phyloP scores from a whole-genome alignment of 2,888 invertebrate genomes.

The Ophraella communa region DNA sequence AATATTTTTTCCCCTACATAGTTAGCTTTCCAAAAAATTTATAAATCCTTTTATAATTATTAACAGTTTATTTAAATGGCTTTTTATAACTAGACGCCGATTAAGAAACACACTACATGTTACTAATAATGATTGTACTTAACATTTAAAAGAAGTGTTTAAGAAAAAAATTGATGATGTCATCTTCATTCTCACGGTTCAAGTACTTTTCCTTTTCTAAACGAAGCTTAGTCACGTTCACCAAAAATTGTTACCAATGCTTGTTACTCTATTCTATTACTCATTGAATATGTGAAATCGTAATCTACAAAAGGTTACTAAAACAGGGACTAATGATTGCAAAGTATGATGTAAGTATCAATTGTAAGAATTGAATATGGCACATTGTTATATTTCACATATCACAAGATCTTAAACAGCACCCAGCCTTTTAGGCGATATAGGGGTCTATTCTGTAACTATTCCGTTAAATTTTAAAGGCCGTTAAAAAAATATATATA shows the following conservation, averaged over 20 bases:
- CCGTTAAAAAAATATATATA: too few species aligned
- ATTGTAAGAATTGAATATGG: neutral
- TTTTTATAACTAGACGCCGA: too few species aligned
- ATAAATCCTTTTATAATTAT: too few species aligned
- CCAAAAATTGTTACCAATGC: conserved; percentile 8
- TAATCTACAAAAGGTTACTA: neutral
- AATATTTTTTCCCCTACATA: too few species aligned
- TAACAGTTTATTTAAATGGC: too few species aligned
- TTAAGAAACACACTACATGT: too few species aligned
- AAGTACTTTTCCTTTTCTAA: neutral
- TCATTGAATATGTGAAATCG: conserved; percentile 11
- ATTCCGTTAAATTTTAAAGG: too few species aligned
- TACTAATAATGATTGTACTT: too few species aligned
- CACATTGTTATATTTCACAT: neutral
- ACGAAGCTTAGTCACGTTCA: conserved; percentile 8
- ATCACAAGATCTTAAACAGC: too few species aligned
- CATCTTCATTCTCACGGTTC: conserved; percentile 19
- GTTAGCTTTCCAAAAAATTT: too few species aligned
- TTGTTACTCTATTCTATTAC: conserved; percentile 9
- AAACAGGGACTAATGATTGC: neutral
- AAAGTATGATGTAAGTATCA: neutral
- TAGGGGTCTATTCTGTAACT: too few species aligned
- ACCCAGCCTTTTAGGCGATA: too few species aligned
- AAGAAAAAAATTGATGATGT: conserved; percentile 1
- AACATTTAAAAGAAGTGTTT: neutral